Evolutionary conservation across 2,113 vertebrate genomes (phyloP).

Genomic region (Oreotrochilus melanogaster): DNA sequence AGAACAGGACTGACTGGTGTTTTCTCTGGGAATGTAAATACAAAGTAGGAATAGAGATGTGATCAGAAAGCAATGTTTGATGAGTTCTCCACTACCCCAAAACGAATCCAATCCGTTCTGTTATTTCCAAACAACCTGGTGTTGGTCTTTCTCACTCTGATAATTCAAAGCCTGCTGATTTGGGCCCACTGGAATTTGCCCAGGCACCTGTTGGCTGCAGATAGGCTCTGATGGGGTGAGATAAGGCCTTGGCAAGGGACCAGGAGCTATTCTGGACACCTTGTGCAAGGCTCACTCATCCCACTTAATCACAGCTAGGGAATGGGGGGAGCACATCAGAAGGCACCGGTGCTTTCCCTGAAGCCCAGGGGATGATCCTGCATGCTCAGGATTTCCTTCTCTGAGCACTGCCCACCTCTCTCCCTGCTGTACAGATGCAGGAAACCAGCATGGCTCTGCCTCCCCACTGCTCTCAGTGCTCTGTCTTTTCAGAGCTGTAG

Average conservation of each 20-base stretch:
- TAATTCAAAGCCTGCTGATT: conserved; percentile 35
- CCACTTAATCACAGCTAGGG: not conserved
- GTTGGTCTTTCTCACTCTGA: not conserved
- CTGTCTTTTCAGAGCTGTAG: not conserved
- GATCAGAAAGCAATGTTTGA: not conserved
- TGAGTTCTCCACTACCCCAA: not conserved
- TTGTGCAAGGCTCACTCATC: not conserved
- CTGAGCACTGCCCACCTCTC: not conserved
- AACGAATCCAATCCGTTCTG: not conserved
- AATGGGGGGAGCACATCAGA: not conserved
- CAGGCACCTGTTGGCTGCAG: conserved; percentile 29
- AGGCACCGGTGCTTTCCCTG: rapidly evolving
- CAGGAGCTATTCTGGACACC: conserved; percentile 18
- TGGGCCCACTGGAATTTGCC: conserved; percentile 12
- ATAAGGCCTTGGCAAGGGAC: conserved; percentile 13
- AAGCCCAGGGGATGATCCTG: not conserved
- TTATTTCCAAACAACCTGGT: not conserved
- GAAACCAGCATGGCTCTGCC: not conserved
- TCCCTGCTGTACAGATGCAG: not conserved
- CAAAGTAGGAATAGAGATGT: not conserved
- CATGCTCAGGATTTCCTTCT: not conserved
- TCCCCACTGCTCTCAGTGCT: not conserved
- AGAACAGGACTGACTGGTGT: not conserved
- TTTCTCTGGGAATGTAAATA: not conserved
- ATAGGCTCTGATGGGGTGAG: not conserved